phyloP scores from a whole-genome alignment of 2,113 vertebrate species.

The Kryptolebias marmoratus region DNA sequence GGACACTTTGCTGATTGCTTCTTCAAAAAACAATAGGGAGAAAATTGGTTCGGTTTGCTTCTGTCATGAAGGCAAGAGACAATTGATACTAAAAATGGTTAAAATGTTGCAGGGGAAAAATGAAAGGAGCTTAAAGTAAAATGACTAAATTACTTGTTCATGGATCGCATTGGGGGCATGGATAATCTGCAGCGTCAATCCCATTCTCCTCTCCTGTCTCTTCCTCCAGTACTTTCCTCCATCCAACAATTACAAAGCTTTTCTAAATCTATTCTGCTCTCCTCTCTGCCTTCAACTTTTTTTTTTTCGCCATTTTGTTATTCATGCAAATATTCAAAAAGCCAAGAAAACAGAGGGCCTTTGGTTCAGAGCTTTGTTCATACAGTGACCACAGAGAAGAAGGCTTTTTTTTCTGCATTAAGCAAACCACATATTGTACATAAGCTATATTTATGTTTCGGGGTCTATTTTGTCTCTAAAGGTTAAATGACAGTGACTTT shows the following conservation, averaged over 20 bases:
- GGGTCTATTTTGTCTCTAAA: conserved; percentile 10
- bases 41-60: conserved; percentile 75
- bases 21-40: conserved; percentile 66
- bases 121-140: conserved; percentile 66
- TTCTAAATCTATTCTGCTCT: conserved; percentile 51
- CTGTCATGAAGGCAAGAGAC: conserved; percentile 63
- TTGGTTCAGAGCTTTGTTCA: conserved; percentile 33
- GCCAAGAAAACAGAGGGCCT: conserved; percentile 42
- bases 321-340: conserved; percentile 51
- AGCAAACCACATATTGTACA: not conserved
- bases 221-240: conserved; percentile 30
- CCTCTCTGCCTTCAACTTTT: conserved; percentile 21
- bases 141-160: conserved; percentile 68
- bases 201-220: conserved; percentile 43
- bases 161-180: conserved; percentile 23
- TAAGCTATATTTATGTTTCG: conserved; percentile 21
- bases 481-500: conserved; percentile 8
- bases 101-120: conserved; percentile 65
- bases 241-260: conserved; percentile 51
- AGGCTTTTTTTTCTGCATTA: conserved; percentile 2
- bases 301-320: conserved; percentile 44
- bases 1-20: conserved; percentile 72
- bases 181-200: conserved; percentile 55
- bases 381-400: conserved; percentile 26
- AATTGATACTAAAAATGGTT: conserved; percentile 68